Conservation (phyloP, 2,113 vertebrate species). For the Pachyramphus minor region DNA sequence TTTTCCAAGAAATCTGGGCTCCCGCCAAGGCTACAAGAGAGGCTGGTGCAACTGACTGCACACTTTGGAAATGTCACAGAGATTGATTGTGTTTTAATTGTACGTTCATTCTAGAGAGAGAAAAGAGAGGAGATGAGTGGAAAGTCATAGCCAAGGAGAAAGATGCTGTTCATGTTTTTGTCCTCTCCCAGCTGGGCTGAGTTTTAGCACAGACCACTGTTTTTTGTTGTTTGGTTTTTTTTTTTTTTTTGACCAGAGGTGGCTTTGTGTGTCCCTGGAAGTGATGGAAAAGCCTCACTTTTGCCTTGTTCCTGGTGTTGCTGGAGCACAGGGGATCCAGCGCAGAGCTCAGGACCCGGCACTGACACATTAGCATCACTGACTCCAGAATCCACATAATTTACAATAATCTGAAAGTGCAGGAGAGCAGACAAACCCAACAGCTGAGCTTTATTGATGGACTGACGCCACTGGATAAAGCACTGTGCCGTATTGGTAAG, state of each 20-base stretch:
- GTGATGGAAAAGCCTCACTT: not conserved
- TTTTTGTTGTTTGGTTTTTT: not conserved
- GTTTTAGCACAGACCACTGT: not conserved
- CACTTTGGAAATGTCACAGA: slow-evolving; percentile 4
- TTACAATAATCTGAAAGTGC: slow-evolving; percentile 26
- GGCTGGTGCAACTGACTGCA: not conserved
- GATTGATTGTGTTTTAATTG: slow-evolving; percentile 28
- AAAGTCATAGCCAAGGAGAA: not conserved
- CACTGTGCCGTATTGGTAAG: slow-evolving; percentile 38
- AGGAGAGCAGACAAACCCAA: slow-evolving; percentile 3
- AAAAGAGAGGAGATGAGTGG: not conserved
- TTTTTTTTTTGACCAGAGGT: not conserved
- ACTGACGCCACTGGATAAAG: slow-evolving; percentile 40
- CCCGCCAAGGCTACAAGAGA: not conserved
- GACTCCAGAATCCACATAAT: not conserved
- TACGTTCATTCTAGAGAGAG: not conserved
- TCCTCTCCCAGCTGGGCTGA: not conserved
- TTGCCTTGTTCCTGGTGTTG: not conserved
- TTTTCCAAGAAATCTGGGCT: not conserved
- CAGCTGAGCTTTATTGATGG: slow-evolving; percentile 67
- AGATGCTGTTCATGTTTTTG: not conserved
- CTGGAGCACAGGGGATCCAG: not conserved
- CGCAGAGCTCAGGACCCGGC: accelerated
- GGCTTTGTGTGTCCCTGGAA: not conserved
- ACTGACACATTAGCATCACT: accelerated